Evolutionary conservation across 1,140 invertebrate species (phyloP), one percentile per base, ranked within the genome.

Genomic region (Apis laboriosa): DNA sequence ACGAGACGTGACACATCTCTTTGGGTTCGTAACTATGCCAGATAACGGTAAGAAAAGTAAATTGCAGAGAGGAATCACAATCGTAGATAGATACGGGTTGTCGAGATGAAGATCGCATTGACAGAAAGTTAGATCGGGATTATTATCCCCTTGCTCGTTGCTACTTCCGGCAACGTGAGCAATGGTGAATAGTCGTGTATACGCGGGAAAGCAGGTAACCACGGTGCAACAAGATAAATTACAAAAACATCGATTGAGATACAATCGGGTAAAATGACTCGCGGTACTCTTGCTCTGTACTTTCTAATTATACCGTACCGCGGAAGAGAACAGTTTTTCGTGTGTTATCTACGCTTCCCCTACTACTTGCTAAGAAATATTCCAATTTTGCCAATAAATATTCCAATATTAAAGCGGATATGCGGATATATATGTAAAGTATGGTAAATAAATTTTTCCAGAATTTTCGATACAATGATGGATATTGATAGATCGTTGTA

Each of bases 41-140:
- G 21, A 51, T 73, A 80, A 80, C 49, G 68, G 66, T 55, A 80
- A 73, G 49, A 68, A 80, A 80, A 80, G 77, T 71, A 79, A 79
- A 78, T 78, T 66, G 17, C 66, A 28, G 34, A 9, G 15, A 51
- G 43, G 13, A 8, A 53, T 9, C 43, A 4, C 13, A 19, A n/a
- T 28, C 24, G 8, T 15, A 2, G 53, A 19, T 51, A 43, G 19
- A 49, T 9, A 15, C 15, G 13, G 19, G 19, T 28, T 43, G 28
- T 55, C 34, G 17, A 5, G n/a, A 58, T 21, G 63, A 82, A 24
- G 49, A 77, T 66, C 55, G 28, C 34, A 71, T 66, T n/a, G 49
- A 60, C 53, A n/a, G 77, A 53, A 68, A 55, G 17, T 80, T 60
- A 24, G n/a, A 67, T 67, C 19, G 21, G 24, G 53, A 64, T 80